Evolutionary conservation across 2,113 vertebrate species (phyloP).

Genomic region (Cepphus grylle): DNA sequence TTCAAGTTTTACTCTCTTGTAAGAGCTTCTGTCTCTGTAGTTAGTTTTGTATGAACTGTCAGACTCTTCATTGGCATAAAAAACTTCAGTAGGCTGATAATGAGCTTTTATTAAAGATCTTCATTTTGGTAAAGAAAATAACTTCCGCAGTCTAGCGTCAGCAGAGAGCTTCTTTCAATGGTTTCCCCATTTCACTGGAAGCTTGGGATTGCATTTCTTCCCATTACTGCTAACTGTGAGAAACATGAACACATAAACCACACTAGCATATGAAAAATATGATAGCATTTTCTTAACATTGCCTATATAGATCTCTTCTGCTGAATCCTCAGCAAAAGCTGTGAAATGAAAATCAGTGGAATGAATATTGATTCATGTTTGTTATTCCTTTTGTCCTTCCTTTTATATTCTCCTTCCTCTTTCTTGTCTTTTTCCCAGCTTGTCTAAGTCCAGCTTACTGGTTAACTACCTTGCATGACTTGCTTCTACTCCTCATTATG

Average conservation of each 20-base stretch:
- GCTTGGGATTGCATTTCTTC: not conserved
- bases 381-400: not conserved
- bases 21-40: not conserved
- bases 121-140: not conserved
- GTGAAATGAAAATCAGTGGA: not conserved
- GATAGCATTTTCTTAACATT: not conserved
- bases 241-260: not conserved
- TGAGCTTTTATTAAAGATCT: not conserved
- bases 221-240: not conserved
- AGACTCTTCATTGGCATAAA: not conserved
- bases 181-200: not conserved
- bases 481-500: not conserved
- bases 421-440: not conserved
- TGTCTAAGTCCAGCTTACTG: not conserved
- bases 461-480: not conserved
- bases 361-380: not conserved
- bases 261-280: not conserved
- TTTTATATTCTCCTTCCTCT: not conserved
- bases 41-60: not conserved
- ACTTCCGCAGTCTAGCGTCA: not conserved
- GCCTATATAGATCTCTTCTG: not conserved
- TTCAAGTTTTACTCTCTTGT: not conserved
- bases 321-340: not conserved
- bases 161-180: not conserved
- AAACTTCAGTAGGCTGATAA: not conserved